Base-by-base conservation (phyloP, 2,888 invertebrate genomes). In the Phalangium opilio region DNA sequence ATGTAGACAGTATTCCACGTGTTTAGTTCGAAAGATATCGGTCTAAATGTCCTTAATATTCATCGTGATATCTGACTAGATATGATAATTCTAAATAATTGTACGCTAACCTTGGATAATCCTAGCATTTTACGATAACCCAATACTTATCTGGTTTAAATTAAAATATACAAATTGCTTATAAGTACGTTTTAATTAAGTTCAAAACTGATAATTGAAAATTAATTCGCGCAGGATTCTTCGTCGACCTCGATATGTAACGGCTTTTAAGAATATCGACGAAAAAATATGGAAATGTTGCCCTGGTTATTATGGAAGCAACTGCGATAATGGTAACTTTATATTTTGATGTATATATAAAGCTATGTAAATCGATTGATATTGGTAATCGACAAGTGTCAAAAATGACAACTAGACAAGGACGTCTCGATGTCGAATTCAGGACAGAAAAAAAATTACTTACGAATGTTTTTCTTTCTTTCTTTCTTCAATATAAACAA, bases 261-360 rank as follows among this genome's bases (percentile, higher is more conserved):
- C 50, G 8, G 43, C 52, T 7, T 52, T 44, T 21, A 52, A 52
- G 39, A 40, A 45, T 15, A 45, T 48, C 18, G 50, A n/a, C 18
- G 50, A 52, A 27, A 44, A 41, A n/a, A n/a, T 45, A 4, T 50
- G 50, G 49, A 50, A 48, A 18, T 52, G 52, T 21, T 52, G 52
- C 11, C 50, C 52, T 18, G 52, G 52, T 17, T 50, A 44, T 18
- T 40, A 17, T 27, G 52, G 52, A n/a, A 18, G 18, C 14, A 15
- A 38, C 38, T 38, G 38, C 14, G 38, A 38, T 18, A 38, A 12
- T n/a, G 14, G 38, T 38, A 38, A 38, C 15, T 38, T 4, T 38
- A 17, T 1, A 38, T 18, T 38, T 38, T 27, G 27, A 7, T 27
- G 27, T 27, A 27, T 27, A 27, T 27, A 38, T 38, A 38, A 38